Evolutionary conservation across 2,797 vertebrate species (phyloP), one percentile per base, ranked within the genome.

Genomic region (Silurus lanzhouensis): DNA sequence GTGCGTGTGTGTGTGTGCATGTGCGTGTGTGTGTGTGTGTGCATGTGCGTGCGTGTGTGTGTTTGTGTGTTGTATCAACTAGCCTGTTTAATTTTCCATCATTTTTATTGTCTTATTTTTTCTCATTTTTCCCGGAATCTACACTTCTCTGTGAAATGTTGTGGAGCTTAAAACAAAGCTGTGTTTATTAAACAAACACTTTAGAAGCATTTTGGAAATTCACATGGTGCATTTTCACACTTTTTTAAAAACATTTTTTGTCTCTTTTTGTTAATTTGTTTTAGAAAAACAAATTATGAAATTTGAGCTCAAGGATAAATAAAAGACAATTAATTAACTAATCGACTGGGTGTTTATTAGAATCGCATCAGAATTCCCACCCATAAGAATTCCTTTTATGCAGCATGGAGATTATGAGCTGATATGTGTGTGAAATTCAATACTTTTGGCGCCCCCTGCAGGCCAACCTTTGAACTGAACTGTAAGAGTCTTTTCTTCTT

Each of bases 41-140:
- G n/a, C 25, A n/a, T 38, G 46, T 14, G 48, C 67, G 74, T 46
- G 55, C 9, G 52, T 46, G 20, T 19, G n/a, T 38, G 75, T 58
- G 27, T 63, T 14, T 72, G 81, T 78, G 52, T 86, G 63, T 12
- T 25, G 66, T 83, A 7, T 79, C 15, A 83, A 72, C 66, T 57
- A 38, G 20, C 63, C 14, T 38, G 48, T 79, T 64, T 10, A 31
- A 14, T 71, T 83, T 83, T 83, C 70, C 85, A 78, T 44, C 12
- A 1, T 6, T 61, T 12, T 52, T 52, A 9, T 52, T 7, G 48
- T 1, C 48, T 52, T 52, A 1, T 52, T 63, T 61, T 25, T 46
- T n/a, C 5, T 15, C 0, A 20, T 22, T 31, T 12, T 67, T 25
- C n/a, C 6, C 44, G n/a, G 58, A 55, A 81, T 22, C 60, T 60